A percentile compares a stretch with the other conserved stretches of the same genome.
These are phyloP conservation scores for Scaptomyza graminum DNA, from an alignment of 1,140 invertebrate genomes.

Conservation along the genomic window DNA sequence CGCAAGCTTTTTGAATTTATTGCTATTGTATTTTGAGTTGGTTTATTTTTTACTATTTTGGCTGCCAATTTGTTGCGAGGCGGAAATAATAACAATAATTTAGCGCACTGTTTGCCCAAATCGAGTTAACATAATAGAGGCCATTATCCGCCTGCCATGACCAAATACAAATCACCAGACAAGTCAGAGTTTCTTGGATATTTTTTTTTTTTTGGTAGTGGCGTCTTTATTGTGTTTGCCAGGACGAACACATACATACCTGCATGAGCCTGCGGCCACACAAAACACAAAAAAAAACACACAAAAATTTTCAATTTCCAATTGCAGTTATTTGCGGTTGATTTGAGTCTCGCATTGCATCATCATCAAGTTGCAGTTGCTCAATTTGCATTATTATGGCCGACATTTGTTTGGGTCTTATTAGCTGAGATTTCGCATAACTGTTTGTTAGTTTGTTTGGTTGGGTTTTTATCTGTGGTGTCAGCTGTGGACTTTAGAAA, in stretches of 20 bases:
- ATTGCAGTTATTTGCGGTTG: constrained; percentile 41
- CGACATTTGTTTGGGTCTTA: constrained; percentile 65
- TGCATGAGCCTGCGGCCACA: background rate
- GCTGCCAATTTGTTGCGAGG: constrained; percentile 63
- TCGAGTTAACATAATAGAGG: constrained; percentile 75
- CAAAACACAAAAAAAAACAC: no score
- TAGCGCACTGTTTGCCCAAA: constrained; percentile 76
- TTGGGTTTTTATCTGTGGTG: background rate
- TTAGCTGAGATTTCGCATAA: constrained; percentile 56
- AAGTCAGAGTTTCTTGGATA: background rate
- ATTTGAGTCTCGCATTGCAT: constrained; percentile 47
- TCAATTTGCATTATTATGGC: constrained; percentile 71
- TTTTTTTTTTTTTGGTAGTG: background rate
- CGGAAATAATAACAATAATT: constrained; percentile 80
- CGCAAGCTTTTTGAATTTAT: constrained; percentile 42
- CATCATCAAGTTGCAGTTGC: constrained; percentile 45
- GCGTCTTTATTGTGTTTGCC: constrained; percentile 52
- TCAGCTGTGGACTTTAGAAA: constrained; percentile 4
- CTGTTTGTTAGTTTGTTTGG: constrained; percentile 7
- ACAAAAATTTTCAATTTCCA: background rate
- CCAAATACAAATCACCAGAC: constrained; percentile 34
- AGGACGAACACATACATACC: constrained; percentile 29
- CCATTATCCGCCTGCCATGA: constrained; percentile 47
- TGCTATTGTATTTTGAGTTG: constrained; percentile 14
- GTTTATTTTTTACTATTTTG: constrained; percentile 31